phyloP scores from a whole-genome alignment of 2,113 vertebrate species.

The Melanocharis versteri region DNA sequence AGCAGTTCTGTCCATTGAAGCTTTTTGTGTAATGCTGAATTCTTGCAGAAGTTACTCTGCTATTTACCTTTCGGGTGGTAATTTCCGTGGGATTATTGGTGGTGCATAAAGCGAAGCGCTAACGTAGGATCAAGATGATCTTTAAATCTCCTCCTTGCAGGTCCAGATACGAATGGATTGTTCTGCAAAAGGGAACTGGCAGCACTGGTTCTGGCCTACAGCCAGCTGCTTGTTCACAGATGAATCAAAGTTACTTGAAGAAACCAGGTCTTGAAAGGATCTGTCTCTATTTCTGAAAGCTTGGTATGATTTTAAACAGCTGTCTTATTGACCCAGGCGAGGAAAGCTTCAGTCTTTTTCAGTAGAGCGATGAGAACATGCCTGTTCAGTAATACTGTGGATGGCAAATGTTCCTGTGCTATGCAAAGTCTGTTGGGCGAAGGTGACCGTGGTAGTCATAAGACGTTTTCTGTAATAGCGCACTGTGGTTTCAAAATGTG shows the following conservation, averaged over 20 bases:
- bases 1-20: not conserved
- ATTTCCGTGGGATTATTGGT: not conserved
- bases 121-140: not conserved
- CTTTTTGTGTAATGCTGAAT: not conserved
- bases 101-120: not conserved
- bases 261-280: not conserved
- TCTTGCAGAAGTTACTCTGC: not conserved
- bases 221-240: not conserved
- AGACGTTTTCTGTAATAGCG: not conserved
- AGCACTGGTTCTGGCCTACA: not conserved
- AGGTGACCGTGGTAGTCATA: conserved; percentile 6
- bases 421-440: not conserved
- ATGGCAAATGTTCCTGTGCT: not conserved
- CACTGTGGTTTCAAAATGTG: not conserved
- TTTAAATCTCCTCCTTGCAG: not conserved
- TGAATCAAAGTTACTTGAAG: not conserved
- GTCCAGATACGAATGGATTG: not conserved
- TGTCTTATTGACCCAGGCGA: not conserved
- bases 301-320: conserved; percentile 4
- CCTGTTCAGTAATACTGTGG: conserved; percentile 1
- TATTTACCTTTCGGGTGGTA: not conserved
- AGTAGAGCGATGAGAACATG: not conserved
- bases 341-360: not conserved
- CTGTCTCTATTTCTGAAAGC: not conserved
- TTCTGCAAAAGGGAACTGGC: not conserved